A percentile compares a stretch with the other conserved stretches of the same genome.
Conservation (phyloP, 2,797 vertebrate species). For the Oreonectes daqikongensis region DNA sequence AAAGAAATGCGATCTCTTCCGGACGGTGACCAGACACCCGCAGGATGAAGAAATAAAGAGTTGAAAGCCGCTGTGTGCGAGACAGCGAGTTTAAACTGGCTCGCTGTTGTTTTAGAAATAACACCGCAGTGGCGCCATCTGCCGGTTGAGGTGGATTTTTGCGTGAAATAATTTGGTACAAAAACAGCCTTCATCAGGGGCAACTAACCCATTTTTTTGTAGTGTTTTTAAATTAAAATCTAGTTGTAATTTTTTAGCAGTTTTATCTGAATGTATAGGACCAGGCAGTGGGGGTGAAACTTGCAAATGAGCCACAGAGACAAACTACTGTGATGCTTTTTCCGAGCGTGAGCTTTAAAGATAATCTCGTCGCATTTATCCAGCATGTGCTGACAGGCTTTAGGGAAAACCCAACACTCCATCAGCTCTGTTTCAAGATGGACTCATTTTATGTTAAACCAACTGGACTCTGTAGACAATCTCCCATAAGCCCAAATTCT, state of each 20-base stretch:
- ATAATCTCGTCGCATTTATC: conserved; percentile 28
- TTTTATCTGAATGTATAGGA: neutral
- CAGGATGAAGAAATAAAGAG: conserved; percentile 29
- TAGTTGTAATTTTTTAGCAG: too few relatives aligned
- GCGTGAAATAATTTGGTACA: too few relatives aligned
- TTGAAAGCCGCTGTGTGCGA: conserved; percentile 33
- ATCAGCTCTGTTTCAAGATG: conserved; percentile 1
- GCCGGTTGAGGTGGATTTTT: conserved; percentile 4
- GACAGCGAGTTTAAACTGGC: conserved; percentile 49
- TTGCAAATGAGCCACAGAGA: neutral
- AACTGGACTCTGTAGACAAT: conserved; percentile 3
- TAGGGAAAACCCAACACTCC: neutral
- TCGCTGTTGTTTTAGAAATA: conserved; percentile 41
- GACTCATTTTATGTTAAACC: conserved; percentile 15
- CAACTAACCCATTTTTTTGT: conserved; percentile 7
- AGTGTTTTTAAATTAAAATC: neutral
- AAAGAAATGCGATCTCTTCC: conserved; percentile 47
- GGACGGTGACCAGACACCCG: conserved; percentile 48
- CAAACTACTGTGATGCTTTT: neutral
- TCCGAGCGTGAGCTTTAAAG: too few relatives aligned
- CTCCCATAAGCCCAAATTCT: conserved; percentile 49
- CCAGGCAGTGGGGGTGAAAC: neutral
- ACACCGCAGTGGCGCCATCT: conserved; percentile 45
- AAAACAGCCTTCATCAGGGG: neutral
- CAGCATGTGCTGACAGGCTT: conserved; percentile 10